These are phyloP conservation scores for Tapirus terrestris DNA, from an alignment of 2,113 vertebrate genomes.

Conservation along the genomic window DNA sequence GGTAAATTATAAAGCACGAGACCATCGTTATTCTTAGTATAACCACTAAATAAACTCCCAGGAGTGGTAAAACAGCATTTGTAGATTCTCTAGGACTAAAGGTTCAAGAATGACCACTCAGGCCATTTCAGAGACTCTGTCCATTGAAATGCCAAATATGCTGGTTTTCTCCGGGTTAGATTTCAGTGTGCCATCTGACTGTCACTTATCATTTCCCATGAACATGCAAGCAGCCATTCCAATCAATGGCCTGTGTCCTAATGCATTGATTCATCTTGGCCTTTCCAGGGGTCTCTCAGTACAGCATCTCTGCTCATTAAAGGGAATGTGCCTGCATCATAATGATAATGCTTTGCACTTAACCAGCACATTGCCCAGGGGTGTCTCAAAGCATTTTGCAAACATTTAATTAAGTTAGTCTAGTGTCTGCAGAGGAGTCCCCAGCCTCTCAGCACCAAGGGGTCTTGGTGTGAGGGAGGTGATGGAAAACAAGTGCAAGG, in stretches of 20 bases:
- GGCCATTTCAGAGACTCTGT: background rate
- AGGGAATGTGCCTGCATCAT: conserved; percentile 38
- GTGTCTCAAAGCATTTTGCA: conserved; percentile 69
- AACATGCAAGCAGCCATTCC: conserved; percentile 18
- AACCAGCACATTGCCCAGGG: conserved; percentile 55
- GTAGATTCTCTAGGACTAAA: background rate
- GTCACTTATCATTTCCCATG: conserved; percentile 6
- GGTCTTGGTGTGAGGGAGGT: background rate
- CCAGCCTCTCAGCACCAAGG: conserved; percentile 9
- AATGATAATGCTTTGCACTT: conserved; percentile 65
- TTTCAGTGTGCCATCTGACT: background rate
- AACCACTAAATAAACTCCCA: background rate
- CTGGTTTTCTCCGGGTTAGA: background rate
- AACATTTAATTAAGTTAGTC: conserved; percentile 75
- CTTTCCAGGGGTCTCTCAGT: conserved; percentile 59
- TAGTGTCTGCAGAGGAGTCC: conserved; percentile 28
- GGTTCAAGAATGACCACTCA: background rate
- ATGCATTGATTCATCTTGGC: conserved; percentile 55
- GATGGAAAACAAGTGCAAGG: background rate
- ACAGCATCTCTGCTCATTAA: conserved; percentile 54
- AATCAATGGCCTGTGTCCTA: conserved; percentile 62
- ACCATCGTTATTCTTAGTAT: background rate
- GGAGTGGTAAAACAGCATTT: background rate
- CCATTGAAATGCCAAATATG: background rate
- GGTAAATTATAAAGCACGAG: background rate